Conservation (phyloP, 2,797 vertebrate genomes). For the Sitta carolinensis region DNA sequence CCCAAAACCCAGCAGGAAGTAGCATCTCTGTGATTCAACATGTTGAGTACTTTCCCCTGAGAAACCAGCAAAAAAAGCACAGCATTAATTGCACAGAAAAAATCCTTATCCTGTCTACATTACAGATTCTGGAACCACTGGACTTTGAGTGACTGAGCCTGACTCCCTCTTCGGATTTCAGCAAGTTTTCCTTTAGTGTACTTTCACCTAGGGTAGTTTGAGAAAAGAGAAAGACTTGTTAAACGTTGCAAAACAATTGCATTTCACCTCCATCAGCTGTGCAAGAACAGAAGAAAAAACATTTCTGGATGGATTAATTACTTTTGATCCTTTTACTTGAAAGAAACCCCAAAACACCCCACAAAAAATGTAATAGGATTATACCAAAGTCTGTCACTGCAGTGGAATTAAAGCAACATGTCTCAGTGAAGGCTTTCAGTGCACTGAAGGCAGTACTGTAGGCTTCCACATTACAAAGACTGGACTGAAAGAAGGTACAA, state of each 20-base stretch:
- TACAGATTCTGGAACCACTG: not conserved
- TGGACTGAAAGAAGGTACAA: not conserved
- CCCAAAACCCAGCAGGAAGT: conserved; percentile 43
- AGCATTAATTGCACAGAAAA: not conserved
- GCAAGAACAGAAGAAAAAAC: not conserved
- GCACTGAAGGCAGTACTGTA: not conserved
- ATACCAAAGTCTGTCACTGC: not conserved
- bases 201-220: not conserved
- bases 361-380: not conserved
- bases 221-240: not conserved
- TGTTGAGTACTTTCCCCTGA: not conserved
- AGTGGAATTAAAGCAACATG: not conserved
- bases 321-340: not conserved
- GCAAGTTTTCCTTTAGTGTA: not conserved
- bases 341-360: not conserved
- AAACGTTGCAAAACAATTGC: not conserved
- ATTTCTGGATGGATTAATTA: not conserved
- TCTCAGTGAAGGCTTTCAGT: not conserved
- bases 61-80: not conserved
- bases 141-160: not conserved
- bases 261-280: not conserved
- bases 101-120: not conserved
- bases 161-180: not conserved
- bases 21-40: conserved; percentile 2
- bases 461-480: not conserved